Evolutionary conservation across 2,888 invertebrate genomes (phyloP).

Genomic region (Tetramorium bicarinatum): DNA sequence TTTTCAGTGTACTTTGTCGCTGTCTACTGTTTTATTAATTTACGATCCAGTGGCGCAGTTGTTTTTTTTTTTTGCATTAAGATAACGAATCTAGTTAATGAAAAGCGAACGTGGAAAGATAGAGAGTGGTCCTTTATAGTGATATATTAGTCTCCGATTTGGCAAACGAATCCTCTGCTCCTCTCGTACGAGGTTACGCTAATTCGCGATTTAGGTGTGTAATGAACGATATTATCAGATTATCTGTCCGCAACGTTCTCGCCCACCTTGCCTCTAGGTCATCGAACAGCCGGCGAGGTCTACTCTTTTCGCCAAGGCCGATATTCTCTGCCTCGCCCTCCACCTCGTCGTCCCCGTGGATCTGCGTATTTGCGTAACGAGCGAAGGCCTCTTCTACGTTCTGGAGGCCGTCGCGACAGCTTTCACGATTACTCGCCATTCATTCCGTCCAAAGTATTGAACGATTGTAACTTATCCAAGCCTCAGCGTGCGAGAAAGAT

Average conservation of each 20-base stretch:
- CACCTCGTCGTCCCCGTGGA: not conserved
- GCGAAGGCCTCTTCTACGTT: conserved; percentile 53
- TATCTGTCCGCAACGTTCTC: conserved; percentile 45
- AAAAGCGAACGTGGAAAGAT: not conserved
- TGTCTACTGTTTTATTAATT: not conserved
- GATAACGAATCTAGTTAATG: conserved; percentile 1
- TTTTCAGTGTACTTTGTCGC: too few relatives aligned
- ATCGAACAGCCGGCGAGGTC: conserved; percentile 62
- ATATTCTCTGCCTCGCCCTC: conserved; percentile 28
- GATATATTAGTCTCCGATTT: not conserved
- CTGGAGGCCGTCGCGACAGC: conserved; percentile 39
- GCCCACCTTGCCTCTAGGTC: conserved; percentile 65
- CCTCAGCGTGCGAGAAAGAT: not conserved
- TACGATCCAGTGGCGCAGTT: not conserved
- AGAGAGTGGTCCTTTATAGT: not conserved
- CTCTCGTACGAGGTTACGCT: not conserved
- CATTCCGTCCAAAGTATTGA: conserved; percentile 51
- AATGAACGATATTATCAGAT: conserved; percentile 42
- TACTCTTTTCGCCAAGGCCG: conserved; percentile 71
- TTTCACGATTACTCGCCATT: conserved; percentile 56
- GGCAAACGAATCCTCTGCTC: not conserved
- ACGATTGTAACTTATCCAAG: conserved; percentile 52
- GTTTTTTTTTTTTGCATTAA: not conserved
- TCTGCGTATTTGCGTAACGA: conserved; percentile 66
- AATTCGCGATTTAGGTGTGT: conserved; percentile 28